phyloP scores from a whole-genome alignment of 2,113 vertebrate species.

The Isichthys henryi region DNA sequence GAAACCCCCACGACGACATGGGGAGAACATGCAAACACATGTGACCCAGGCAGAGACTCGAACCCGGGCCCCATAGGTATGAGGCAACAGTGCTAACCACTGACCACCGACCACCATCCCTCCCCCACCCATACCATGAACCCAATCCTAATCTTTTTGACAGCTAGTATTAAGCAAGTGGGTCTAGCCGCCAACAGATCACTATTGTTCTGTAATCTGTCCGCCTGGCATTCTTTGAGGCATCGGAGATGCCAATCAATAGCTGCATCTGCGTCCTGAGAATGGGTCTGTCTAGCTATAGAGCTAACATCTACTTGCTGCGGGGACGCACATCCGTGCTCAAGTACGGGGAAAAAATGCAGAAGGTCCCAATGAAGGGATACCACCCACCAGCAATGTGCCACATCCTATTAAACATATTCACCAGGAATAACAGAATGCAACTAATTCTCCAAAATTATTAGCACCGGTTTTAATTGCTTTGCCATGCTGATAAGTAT shows the following conservation, averaged over 20 bases:
- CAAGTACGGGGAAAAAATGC: neutral
- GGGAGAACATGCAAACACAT: too few relatives aligned
- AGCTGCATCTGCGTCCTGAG: constrained; percentile 29
- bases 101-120: too few relatives aligned
- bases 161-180: constrained; percentile 37
- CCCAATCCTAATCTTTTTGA: constrained; percentile 43
- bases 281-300: neutral
- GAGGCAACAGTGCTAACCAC: too few relatives aligned
- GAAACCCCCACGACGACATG: too few relatives aligned
- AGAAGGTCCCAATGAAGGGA: neutral
- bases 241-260: constrained; percentile 31
- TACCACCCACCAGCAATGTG: neutral
- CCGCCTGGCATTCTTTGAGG: constrained; percentile 37
- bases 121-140: constrained; percentile 17
- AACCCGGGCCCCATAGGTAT: too few relatives aligned
- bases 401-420: neutral
- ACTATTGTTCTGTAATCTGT: constrained; percentile 47
- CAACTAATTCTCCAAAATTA: neutral
- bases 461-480: neutral
- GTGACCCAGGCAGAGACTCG: too few relatives aligned
- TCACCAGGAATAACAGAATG: neutral
- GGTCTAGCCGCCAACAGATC: constrained; percentile 40
- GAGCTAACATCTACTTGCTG: neutral
- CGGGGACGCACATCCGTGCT: neutral
- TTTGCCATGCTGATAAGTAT: neutral